Percentiles rank a stretch among this genome's conserved stretches.
These are phyloP conservation scores for Volucella zonaria DNA, from an alignment of 2,888 invertebrate genomes.

Conservation along the genomic window DNA sequence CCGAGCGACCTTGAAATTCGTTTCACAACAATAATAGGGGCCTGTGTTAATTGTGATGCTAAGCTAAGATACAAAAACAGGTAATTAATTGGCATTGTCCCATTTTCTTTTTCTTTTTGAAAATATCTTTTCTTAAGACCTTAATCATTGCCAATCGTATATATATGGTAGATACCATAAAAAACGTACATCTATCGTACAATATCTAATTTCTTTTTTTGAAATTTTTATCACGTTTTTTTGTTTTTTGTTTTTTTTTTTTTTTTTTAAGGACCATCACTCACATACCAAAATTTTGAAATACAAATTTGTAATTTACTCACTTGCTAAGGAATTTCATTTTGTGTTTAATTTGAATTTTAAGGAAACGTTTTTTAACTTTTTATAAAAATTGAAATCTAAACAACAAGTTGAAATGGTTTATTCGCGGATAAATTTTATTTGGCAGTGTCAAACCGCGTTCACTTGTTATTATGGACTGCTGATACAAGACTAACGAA, in stretches of 20 bases:
- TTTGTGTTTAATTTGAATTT: slow-evolving; percentile 31
- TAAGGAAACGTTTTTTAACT: slow-evolving; percentile 12
- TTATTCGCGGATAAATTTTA: slow-evolving; percentile 66
- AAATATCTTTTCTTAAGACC: not conserved
- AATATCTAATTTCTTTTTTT: not conserved
- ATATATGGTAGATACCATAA: not conserved
- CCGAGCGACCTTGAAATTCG: slow-evolving; percentile 62
- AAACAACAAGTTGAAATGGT: slow-evolving; percentile 54
- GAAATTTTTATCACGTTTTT: slow-evolving; percentile 32
- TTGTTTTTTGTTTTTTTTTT: not conserved
- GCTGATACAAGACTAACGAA: slow-evolving; percentile 75
- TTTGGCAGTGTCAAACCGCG: slow-evolving; percentile 77
- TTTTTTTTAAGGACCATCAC: slow-evolving; percentile 8
- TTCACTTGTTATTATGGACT: slow-evolving; percentile 79
- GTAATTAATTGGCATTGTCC: slow-evolving; percentile 33
- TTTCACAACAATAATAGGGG: slow-evolving; percentile 29
- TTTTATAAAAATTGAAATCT: slow-evolving; percentile 12
- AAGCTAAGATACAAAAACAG: not conserved
- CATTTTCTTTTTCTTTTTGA: slow-evolving; percentile 1
- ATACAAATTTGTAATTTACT: slow-evolving; percentile 58
- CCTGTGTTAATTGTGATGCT: slow-evolving; percentile 56
- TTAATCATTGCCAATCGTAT: slow-evolving; percentile 1
- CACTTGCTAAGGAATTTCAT: slow-evolving; percentile 70
- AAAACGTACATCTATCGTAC: not conserved
- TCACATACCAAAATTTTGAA: slow-evolving; percentile 23